Base-by-base conservation (phyloP, 2,888 invertebrate species). In the Acleris emargana region DNA sequence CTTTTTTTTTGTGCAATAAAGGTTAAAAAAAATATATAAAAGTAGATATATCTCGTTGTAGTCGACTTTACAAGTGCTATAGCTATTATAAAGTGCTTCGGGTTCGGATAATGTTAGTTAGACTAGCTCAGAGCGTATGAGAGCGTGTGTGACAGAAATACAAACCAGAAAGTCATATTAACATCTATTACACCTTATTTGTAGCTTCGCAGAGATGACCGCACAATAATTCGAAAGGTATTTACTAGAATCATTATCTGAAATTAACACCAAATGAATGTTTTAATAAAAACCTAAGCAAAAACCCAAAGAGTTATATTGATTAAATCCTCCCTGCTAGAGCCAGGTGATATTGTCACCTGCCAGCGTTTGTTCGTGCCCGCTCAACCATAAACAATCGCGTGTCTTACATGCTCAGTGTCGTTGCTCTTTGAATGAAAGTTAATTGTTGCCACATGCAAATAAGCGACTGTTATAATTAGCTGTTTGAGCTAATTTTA, bases 381-480 rank as follows among this genome's bases (percentile, higher is more conserved):
- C 64, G 20, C 59, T 64, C 42, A 28, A 60, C 54, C 59, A 45
- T 64, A 45, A 42, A 54, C 50, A 54, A 60, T 59, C 53, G 66
- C 61, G 57, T 57, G 66, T 55, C 51, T 22, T 28, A 47, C 45
- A 42, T 52, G 59, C n/a, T 16, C 42, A 51, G 60, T 55, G 59
- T 55, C 64, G 50, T 60, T 60, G 55, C 49, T 55, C 64, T 45
- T 38, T 22, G 43, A 57, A 66, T 57, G 66, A 66, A 66, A 66
- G 66, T 66, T 66, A 66, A 66, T 61, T 60, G 61, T 66, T 57
- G 60, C 52, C 57, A 57, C 45, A 66, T 66, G 61, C 52, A 66
- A 66, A 66, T 66, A 59, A 38, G 38, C 38, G 38, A 52, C 13
- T 53, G 52, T 50, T 43, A 54, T 50, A 59, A 64, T 64, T 20